Conservation (phyloP, 2,113 vertebrate genomes). For the Ceyx cyanopectus region DNA sequence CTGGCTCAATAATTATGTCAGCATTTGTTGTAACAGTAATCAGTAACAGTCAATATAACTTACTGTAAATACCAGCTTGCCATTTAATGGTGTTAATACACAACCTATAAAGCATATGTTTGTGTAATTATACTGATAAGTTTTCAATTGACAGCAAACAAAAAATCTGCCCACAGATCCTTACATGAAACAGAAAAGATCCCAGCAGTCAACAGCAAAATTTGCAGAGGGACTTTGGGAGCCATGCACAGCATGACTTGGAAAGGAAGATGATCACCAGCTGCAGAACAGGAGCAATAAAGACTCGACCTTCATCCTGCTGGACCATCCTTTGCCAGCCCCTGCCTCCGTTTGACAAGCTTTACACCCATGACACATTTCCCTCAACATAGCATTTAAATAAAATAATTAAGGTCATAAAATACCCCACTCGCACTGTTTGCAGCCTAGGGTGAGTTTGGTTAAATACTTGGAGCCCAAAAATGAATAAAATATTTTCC, state of each 20-base stretch:
- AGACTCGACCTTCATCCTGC: neutral
- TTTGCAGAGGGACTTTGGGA: neutral
- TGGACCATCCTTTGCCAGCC: neutral
- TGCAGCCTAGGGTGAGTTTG: neutral
- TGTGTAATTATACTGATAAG: neutral
- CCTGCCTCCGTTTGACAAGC: rapidly evolving
- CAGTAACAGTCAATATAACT: constrained; percentile 27
- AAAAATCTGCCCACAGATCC: neutral
- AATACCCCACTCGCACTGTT: neutral
- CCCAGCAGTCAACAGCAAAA: neutral
- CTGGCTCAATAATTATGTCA: constrained; percentile 20
- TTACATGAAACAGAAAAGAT: neutral
- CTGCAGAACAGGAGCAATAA: neutral
- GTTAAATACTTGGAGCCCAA: neutral
- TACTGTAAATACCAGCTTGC: constrained; percentile 12
- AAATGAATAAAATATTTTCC: neutral
- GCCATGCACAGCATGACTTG: rapidly evolving
- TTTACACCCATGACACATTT: neutral
- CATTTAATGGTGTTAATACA: neutral
- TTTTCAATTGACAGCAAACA: neutral
- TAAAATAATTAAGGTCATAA: neutral
- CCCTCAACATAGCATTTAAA: neutral
- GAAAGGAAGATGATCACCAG: neutral
- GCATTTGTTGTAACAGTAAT: constrained; percentile 3
- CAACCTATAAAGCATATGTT: neutral